Percentiles rank a stretch among this genome's conserved stretches.
These are phyloP conservation scores for Megastigmus dorsalis DNA, from an alignment of 2,888 invertebrate genomes.

Conservation along the genomic window DNA sequence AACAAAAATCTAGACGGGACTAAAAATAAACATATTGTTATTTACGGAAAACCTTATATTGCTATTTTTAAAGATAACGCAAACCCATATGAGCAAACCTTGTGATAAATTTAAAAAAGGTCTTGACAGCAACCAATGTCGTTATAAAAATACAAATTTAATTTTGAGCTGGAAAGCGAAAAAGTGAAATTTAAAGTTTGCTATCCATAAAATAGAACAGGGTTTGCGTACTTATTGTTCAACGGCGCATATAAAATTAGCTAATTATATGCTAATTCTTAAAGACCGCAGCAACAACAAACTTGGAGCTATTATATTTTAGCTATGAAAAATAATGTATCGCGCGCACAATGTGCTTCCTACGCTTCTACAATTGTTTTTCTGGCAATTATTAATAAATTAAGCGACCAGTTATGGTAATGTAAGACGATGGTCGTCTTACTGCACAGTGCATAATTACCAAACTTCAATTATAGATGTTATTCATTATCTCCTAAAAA, in stretches of 20 bases:
- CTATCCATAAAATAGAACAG: too few species aligned
- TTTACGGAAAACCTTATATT: too few species aligned
- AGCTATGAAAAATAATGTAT: constrained; percentile 28
- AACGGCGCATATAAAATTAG: constrained; percentile 6
- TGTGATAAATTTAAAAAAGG: too few species aligned
- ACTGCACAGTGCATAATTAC: constrained; percentile 21
- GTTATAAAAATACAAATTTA: too few species aligned
- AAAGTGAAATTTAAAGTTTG: not conserved
- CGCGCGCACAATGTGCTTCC: constrained; percentile 1
- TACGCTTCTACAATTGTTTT: constrained; percentile 22
- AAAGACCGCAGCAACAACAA: not conserved
- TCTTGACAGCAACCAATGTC: too few species aligned
- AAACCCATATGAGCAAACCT: too few species aligned
- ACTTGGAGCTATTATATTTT: constrained; percentile 5
- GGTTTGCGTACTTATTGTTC: not conserved
- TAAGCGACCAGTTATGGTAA: constrained; percentile 15
- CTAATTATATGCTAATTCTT: constrained; percentile 24
- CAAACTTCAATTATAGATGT: not conserved
- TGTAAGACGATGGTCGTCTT: constrained; percentile 6
- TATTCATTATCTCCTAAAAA: constrained; percentile 11
- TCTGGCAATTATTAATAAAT: constrained; percentile 25
- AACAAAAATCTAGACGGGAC: too few species aligned
- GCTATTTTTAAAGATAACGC: too few species aligned
- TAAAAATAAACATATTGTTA: too few species aligned
- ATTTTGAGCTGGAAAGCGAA: not conserved